Percentiles rank a stretch among this genome's conserved stretches.
Evolutionary conservation across 1,140 invertebrate genomes (phyloP).

Genomic region (Trichonephila clavipes): DNA sequence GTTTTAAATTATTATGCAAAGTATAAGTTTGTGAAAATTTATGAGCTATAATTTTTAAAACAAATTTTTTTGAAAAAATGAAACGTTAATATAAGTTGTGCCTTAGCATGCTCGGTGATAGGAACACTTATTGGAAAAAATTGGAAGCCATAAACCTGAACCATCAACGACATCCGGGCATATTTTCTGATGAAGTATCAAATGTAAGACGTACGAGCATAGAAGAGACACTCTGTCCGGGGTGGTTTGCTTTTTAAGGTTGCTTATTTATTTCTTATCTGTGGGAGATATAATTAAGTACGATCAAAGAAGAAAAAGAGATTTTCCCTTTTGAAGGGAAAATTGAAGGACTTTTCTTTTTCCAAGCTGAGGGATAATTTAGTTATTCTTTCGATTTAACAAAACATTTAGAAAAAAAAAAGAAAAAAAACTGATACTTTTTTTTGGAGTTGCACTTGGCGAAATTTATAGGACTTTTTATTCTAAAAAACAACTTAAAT

Average conservation of each 20-base stretch:
- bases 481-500: no score
- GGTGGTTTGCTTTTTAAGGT: background rate
- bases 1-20: background rate
- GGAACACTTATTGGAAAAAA: background rate
- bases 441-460: no score
- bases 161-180: background rate
- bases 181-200: slow-evolving; percentile 8
- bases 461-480: no score
- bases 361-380: background rate
- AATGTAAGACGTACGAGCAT: background rate
- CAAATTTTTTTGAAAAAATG: no score
- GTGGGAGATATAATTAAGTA: background rate
- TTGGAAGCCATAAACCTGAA: background rate
- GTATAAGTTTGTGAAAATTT: background rate
- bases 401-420: background rate
- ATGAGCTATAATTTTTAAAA: background rate
- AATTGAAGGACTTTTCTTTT: background rate
- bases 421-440: background rate
- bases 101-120: background rate
- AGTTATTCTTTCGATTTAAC: background rate
- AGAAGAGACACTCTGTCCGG: background rate
- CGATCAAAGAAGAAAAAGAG: background rate
- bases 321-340: background rate
- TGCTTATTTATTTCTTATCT: background rate
- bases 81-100: background rate